These are phyloP conservation scores for Neomonachus schauinslandi DNA, from an alignment of 2,113 vertebrate genomes.

Conservation along the genomic window DNA sequence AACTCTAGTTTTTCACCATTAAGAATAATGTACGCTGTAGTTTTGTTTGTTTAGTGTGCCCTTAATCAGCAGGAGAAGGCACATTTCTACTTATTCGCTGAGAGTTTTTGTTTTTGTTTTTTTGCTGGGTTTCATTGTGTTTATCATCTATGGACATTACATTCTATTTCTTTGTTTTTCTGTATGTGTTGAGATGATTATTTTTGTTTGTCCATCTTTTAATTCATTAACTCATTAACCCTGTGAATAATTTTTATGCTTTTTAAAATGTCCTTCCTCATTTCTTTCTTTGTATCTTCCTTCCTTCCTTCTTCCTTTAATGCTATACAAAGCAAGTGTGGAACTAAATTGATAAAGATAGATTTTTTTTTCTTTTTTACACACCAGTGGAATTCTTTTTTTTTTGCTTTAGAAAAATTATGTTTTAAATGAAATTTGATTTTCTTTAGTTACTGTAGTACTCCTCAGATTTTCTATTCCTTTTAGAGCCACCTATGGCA, in stretches of 20 bases:
- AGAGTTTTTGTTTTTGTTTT: background rate
- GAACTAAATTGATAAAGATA: background rate
- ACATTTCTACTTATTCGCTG: background rate
- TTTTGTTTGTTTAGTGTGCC: background rate
- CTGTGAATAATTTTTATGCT: background rate
- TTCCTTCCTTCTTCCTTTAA: background rate
- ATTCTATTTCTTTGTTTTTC: background rate
- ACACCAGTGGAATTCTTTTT: background rate
- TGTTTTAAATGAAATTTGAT: background rate
- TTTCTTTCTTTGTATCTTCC: background rate
- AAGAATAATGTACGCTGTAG: background rate
- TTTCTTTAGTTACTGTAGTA: background rate
- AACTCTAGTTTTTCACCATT: background rate
- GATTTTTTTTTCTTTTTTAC: background rate
- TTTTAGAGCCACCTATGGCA: background rate
- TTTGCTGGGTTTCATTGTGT: background rate
- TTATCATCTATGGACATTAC: background rate
- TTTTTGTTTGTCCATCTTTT: background rate
- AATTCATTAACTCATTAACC: background rate
- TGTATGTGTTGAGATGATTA: background rate
- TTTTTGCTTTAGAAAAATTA: background rate
- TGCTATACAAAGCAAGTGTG: background rate
- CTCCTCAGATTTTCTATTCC: background rate
- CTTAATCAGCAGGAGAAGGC: background rate
- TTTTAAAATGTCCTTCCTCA: background rate